A percentile compares a stretch with the other conserved stretches of the same genome.
phyloP scores from a whole-genome alignment of 1,140 invertebrate species.

The Maniola jurtina region DNA sequence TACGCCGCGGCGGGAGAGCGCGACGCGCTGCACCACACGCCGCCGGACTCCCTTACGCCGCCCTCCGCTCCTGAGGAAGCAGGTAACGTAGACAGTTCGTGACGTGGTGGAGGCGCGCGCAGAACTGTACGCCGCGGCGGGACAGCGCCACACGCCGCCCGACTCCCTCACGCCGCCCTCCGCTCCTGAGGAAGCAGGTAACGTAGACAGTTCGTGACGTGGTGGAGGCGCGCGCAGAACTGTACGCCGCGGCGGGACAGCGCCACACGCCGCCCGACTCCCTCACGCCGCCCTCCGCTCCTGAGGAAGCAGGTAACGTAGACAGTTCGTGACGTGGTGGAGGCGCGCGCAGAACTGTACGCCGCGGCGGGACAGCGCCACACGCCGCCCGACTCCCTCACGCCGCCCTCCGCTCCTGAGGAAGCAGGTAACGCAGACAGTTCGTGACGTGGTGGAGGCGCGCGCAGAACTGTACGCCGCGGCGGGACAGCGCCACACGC shows the following conservation, averaged over 20 bases:
- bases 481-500: constrained; percentile 30
- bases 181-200: constrained; percentile 25
- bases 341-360: constrained; percentile 83
- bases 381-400: constrained; percentile 38
- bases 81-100: constrained; percentile 64
- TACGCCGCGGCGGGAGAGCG: constrained; percentile 65
- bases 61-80: constrained; percentile 33
- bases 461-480: constrained; percentile 81
- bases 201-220: constrained; percentile 81
- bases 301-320: constrained; percentile 24
- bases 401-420: constrained; percentile 34
- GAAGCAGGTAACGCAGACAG: constrained; percentile 40
- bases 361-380: constrained; percentile 35
- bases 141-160: constrained; percentile 37
- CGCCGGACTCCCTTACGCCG: constrained; percentile 43
- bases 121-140: constrained; percentile 76
- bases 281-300: constrained; percentile 36
- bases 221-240: constrained; percentile 83
- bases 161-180: constrained; percentile 45
- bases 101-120: constrained; percentile 87
- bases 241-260: constrained; percentile 68
- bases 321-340: constrained; percentile 84
- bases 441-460: constrained; percentile 86
- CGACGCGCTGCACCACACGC: constrained; percentile 8
- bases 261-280: constrained; percentile 36